Percentiles rank a stretch among this genome's conserved stretches.
Conservation (phyloP, 2,888 invertebrate species). For the Cosmia trapezina region DNA sequence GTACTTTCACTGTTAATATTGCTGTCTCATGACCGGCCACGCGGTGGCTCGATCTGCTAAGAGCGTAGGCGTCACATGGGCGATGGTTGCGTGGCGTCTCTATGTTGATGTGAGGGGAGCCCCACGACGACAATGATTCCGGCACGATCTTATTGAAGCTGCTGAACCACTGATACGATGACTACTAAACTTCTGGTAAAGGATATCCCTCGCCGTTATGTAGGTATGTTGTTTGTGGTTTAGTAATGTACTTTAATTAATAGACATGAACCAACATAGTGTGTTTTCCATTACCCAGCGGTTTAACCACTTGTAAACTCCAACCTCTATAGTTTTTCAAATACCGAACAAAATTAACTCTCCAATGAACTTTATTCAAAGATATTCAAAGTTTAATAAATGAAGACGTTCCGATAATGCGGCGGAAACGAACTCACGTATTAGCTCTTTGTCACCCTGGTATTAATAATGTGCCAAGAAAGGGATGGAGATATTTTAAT, state of each 20-base stretch:
- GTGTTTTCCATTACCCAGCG: not conserved
- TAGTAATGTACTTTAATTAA: too few relatives aligned
- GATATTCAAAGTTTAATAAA: slow-evolving; percentile 39
- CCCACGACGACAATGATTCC: not conserved
- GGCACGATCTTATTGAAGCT: not conserved
- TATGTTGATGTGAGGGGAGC: too few relatives aligned
- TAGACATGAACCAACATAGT: not conserved
- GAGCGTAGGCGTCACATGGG: not conserved
- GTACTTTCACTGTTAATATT: too few relatives aligned
- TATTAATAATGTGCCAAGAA: slow-evolving; percentile 47
- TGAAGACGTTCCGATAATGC: slow-evolving; percentile 37
- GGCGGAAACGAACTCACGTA: slow-evolving; percentile 47
- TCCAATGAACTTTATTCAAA: slow-evolving; percentile 34
- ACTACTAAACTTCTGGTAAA: not conserved
- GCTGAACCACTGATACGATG: not conserved
- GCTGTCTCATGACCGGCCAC: too few relatives aligned
- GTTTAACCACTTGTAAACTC: not conserved
- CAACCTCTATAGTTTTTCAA: slow-evolving; percentile 13
- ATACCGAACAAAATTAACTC: slow-evolving; percentile 31
- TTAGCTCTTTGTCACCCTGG: slow-evolving; percentile 36
- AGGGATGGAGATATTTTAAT: slow-evolving; percentile 37
- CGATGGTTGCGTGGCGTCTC: not conserved
- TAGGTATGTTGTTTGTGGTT: not conserved
- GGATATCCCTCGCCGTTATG: not conserved
- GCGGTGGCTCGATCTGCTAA: too few relatives aligned